Base-by-base conservation (phyloP, 1,140 invertebrate species). In the Helicoverpa armigera region DNA sequence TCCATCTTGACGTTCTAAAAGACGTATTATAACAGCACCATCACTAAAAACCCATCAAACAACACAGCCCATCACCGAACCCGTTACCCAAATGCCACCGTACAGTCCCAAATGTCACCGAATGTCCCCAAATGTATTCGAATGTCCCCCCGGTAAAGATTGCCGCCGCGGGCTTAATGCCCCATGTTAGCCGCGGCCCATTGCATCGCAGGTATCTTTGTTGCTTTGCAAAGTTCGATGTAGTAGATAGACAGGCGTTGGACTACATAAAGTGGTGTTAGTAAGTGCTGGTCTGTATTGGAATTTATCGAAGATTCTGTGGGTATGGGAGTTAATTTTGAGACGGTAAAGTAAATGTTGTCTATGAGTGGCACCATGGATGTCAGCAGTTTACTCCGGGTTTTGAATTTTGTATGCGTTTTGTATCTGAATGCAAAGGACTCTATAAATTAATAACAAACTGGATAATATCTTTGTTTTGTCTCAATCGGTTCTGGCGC, bases 81-180 rank as follows among this genome's bases (percentile, higher is more conserved):
- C 90, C 89, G 90, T 90, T 90, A 91, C 84, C 86, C 84, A 88
- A 90, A 90, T 91, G 87, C 86, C 89, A 89, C 31, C 61, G 83
- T 78, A 82, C 3, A 50, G n/a, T 31, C 29, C 69, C 86, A 89
- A 69, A 69, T 69, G 65, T 69, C 65, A 69, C 43, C 3, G 86
- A 89, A 88, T 89, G 69, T 72, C 83, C 83, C 89, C n/a, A 90
- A 90, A 89, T 87, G 87, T 88, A 81, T 65, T 83, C 78, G 84
- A 88, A 87, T 83, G 83, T 81, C 43, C 73, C 73, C 85, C 2
- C 23, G 23, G 85, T 91, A 89, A 91, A 91, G 88, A 91, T 85
- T 65, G 78, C 79, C 43, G 50, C 79, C 78, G 73, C 61, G 86
- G 74, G 79, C 70, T 88, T 90, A 91, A 91, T 89, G 89, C 89